Evolutionary conservation across 1,140 invertebrate species (phyloP), one percentile per base, ranked within the genome.

Genomic region (Lasaia peninsularis): DNA sequence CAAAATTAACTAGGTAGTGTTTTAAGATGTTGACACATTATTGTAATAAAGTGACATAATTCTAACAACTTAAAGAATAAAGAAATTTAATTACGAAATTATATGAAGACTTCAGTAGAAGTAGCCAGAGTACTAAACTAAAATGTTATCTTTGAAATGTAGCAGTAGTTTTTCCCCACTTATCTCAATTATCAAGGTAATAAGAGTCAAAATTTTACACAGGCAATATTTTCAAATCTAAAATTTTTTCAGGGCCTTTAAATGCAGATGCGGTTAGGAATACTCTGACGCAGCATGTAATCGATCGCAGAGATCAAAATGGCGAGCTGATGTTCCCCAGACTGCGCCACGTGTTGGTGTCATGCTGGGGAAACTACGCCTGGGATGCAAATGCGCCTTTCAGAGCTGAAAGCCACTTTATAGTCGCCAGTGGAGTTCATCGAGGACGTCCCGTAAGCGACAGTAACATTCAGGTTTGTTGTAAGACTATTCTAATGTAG

Each of bases 381-480:
- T 95, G 93, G 93, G 87, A 91, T 34, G 84, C 73, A 12, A 81
- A 89, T 32, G 77, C 67, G 0, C 52, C 69, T 2, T 96, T 96
- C 72, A 90, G 91, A 34, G 76, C 94, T 9, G 93, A 95, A 44
- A 94, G 95, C 73, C 94, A 96, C 69, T 83, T 96, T 1, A 79
- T 94, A 11, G 72, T 93, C 0, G 91, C 92, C 0, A 91, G 91
- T 0, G 84, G 89, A 35, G 91, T 89, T 2, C 94, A 92, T 65
- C 91, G 93, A 53, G 93, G 94, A 8, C 80, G 94, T 18, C 89
- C 92, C 1, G 91, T 96, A 4, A 92, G 90, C 21, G 94, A 96
- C 21, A 78, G 80, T n/a, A 96, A 95, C 67, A 92, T 96, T 60
- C 93, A 94, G 89, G 93, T 94, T 80, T 75, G 37, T 28, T 33